Base-by-base conservation (phyloP, 2,888 invertebrate genomes). In the Tupiocoris notatus region DNA sequence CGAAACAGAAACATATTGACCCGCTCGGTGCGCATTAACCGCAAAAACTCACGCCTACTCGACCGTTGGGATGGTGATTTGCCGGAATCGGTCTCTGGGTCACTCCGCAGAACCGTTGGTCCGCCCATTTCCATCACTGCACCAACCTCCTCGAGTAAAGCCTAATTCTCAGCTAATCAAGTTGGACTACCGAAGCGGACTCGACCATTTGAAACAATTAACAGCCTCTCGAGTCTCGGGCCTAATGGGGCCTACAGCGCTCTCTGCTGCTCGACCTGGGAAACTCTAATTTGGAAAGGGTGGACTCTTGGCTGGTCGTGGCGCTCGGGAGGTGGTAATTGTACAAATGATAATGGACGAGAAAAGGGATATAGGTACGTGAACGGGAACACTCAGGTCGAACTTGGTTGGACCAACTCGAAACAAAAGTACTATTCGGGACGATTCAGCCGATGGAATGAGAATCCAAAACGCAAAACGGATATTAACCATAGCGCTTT, bases 111-210 rank as follows among this genome's bases (percentile, higher is more conserved):
- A n/a, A n/a, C n/a, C n/a, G n/a, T n/a, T n/a, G n/a, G n/a, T n/a
- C n/a, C n/a, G n/a, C n/a, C n/a, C n/a, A n/a, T n/a, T n/a, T n/a
- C n/a, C n/a, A n/a, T n/a, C n/a, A n/a, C 63, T 17, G 20, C 18
- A 21, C 63, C 63, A 17, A 21, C 16, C 63, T 7, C 3, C 39
- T 1, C 68, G 57, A 12, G 58, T n/a, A 24, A 67, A 59, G 70
- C 73, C 73, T 73, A 73, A 73, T 73, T 73, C 73, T 73, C 73
- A 62, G 73, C 73, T 73, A 73, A 73, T 73, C 73, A 73, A 73
- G 73, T 73, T 73, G 73, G 73, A 73, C 73, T 73, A 73, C 73
- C 39, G 73, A 57, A 73, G 73, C 73, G 39, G 73, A 63, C 73
- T 62, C 57, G 73, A 73, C 73, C 73, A 73, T 73, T 73, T 73